Conservation (phyloP, 2,797 vertebrate genomes). For the Trichosurus vulpecula region DNA sequence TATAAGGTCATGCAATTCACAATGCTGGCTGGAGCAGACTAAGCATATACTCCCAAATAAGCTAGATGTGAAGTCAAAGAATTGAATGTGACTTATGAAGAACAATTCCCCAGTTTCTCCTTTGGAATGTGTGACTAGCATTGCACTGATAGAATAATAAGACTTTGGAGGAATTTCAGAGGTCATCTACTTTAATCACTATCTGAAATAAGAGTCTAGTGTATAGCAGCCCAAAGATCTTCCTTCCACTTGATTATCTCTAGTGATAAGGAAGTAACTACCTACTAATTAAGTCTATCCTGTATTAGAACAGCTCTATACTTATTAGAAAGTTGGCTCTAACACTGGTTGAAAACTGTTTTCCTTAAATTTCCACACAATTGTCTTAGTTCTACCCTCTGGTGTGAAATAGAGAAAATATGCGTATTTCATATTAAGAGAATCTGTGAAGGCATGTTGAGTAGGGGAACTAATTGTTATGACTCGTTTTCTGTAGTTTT, state of each 20-base stretch:
- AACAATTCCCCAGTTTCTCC: neutral
- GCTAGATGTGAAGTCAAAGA: neutral
- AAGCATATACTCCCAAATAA: neutral
- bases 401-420: neutral
- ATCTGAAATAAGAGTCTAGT: neutral
- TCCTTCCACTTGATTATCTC: neutral
- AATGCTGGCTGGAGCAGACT: neutral
- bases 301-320: neutral
- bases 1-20: neutral
- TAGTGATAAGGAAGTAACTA: neutral
- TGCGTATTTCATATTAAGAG: neutral
- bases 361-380: neutral
- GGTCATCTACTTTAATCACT: neutral
- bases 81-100: neutral
- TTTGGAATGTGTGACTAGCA: neutral
- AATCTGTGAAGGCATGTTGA: neutral
- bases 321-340: neutral
- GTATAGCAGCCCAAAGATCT: neutral
- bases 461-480: neutral
- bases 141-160: neutral
- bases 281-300: neutral
- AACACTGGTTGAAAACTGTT: neutral
- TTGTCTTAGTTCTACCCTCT: neutral
- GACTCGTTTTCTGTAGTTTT: neutral
- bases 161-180: neutral